A percentile compares a stretch with the other conserved stretches of the same genome.
Evolutionary conservation across 1,140 invertebrate genomes (phyloP).

Genomic region (Micrasema minimum): DNA sequence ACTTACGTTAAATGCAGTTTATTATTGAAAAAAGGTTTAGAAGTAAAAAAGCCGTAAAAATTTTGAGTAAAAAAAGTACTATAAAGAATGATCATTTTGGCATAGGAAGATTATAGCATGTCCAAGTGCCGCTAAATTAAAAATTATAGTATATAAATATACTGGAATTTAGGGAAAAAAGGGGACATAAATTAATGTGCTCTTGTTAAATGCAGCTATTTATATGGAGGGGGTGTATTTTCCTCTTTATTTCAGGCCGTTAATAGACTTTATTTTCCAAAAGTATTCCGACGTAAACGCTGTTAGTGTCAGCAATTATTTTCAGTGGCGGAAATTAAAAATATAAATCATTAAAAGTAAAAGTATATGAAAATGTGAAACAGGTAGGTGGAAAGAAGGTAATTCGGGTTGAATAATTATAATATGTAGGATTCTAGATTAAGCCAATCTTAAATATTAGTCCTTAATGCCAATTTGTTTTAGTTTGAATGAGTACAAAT

Average conservation of each 20-base stretch:
- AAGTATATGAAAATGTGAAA: too few relatives aligned
- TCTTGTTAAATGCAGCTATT: constrained; percentile 43
- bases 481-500: too few relatives aligned
- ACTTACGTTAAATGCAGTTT: too few relatives aligned
- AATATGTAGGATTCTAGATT: too few relatives aligned
- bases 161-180: neutral
- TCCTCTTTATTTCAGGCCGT: constrained; percentile 41
- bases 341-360: constrained; percentile 33
- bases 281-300: neutral
- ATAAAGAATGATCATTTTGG: too few relatives aligned
- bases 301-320: constrained; percentile 29
- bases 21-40: too few relatives aligned
- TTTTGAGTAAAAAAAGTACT: too few relatives aligned
- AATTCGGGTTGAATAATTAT: too few relatives aligned
- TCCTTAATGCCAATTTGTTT: too few relatives aligned
- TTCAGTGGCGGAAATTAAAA: constrained; percentile 38
- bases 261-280: constrained; percentile 33
- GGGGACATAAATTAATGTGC: constrained; percentile 31
- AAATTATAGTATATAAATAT: neutral
- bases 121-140: neutral
- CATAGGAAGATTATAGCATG: neutral
- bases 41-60: too few relatives aligned
- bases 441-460: too few relatives aligned
- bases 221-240: constrained; percentile 26
- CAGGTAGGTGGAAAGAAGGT: too few relatives aligned